Evolutionary conservation across 2,888 invertebrate genomes (phyloP), one percentile per base, ranked within the genome.

Genomic region (Xylocampa areola): DNA sequence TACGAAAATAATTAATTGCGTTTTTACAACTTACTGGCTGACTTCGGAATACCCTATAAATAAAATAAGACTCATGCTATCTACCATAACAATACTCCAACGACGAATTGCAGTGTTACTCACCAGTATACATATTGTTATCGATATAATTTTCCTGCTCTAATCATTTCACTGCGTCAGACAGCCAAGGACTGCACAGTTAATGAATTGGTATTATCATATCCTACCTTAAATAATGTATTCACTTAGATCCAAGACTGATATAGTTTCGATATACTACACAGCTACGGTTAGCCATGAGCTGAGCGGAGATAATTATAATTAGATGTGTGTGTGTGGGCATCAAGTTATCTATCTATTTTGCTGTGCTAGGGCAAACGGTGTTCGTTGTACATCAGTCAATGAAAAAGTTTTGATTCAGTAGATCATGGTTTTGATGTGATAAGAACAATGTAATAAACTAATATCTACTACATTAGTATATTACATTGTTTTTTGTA

Each of bases 131-230:
- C 11, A 25, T 25, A 49, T 43, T 40, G 33, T 30, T 39, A 6
- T 33, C 3, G 19, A 27, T 48, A 16, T 16, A 16, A 29, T 21
- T 66, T n/a, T n/a, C 44, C 40, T 40, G 11, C 11, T 27, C 29
- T 49, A 66, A 66, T 63, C 27, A 35, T 19, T 32, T 40, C 45
- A 32, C 37, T 27, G 13, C 16, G 30, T 32, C 44, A 37, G 30
- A 45, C 44, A 50, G 60, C 60, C 47, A 30, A 13, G 44, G 35
- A 44, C 30, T 14, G 50, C 60, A 30, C 36, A 23, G 8, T 16
- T 67, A 44, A 59, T 64, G 45, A 64, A 67, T 45, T 45, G 36
- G 35, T 66, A 67, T 66, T 59, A 66, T 35, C 29, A 44, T 60
- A 64, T 67, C 50, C 50, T 51, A 60, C 10, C 13, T 37, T 0